Evolutionary conservation across 2,888 invertebrate genomes (phyloP), one percentile per base, ranked within the genome.

Genomic region (Noctua janthe): DNA sequence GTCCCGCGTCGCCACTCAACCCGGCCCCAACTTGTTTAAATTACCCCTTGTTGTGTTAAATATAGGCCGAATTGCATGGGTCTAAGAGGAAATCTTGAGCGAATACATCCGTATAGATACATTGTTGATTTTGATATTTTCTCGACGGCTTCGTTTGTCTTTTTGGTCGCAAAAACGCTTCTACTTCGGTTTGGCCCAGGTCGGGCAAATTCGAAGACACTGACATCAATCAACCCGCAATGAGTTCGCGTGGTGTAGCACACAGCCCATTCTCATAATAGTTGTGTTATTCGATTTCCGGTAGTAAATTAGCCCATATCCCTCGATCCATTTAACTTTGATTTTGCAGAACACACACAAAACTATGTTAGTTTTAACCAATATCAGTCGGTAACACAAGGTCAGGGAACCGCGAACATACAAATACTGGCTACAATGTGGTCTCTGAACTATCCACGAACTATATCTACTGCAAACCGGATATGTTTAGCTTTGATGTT

Each of bases 1-100:
- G 23, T 20, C 11, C 11, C 35, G 39, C 23, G 17, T 20, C 54
- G 15, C 71, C 54, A 66, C 80, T 51, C 35, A 20, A 66, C 39
- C 39, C 66, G 23, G 20, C 15, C 20, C 20, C 17, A 73, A 54
- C 8, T 59, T 51, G 39, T 74, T 70, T 51, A 75, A 75, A 71
- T 64, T 15, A 71, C 49, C 69, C 35, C 35, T 62, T 43, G 29
- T 10, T 43, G 71, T 39, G 62, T 64, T 47, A 47, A 51, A 49
- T 69, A 11, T 62, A 64, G 23, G 17, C 7, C 20, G 3, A 15
- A 35, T 76, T 67, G 4, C 29, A 7, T 17, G 23, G 35, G 6
- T 59, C 17, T 49, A 3, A 7, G 20, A 67, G n/a, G 6, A 7
- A 62, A 15, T 62, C 29, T 29, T 1, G 23, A 13, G 2, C 3